These are phyloP conservation scores for Capricornis sumatraensis DNA, from an alignment of 2,113 vertebrate genomes.

Conservation along the genomic window DNA sequence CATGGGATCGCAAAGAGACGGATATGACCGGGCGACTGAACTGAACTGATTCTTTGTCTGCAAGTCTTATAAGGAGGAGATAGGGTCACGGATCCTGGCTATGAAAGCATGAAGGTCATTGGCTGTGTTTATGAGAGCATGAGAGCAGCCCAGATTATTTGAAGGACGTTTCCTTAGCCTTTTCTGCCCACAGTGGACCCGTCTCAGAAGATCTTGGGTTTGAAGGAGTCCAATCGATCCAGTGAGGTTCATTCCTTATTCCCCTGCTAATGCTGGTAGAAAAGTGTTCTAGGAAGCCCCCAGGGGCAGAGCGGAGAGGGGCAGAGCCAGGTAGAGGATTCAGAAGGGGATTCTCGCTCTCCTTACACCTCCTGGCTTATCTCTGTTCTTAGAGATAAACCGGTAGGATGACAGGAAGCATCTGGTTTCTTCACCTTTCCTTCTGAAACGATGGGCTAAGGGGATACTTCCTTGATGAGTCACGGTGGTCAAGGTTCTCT, in stretches of 20 bases:
- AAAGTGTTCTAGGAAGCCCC: background rate
- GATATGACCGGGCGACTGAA: too few species aligned
- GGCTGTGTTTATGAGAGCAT: background rate
- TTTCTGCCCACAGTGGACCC: background rate
- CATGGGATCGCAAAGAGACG: too few species aligned
- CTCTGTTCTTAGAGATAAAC: slow-evolving; percentile 20
- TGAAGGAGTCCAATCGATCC: fast-evolving
- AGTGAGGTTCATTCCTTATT: background rate
- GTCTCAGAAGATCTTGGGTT: background rate
- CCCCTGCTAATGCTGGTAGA: background rate
- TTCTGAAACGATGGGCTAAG: background rate
- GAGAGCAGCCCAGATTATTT: background rate
- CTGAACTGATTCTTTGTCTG: background rate
- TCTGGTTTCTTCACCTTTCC: slow-evolving; percentile 15
- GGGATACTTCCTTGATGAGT: background rate
- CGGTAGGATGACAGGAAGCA: background rate
- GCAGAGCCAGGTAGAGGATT: background rate
- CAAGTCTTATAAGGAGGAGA: background rate
- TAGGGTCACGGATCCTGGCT: background rate
- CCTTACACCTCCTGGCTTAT: background rate
- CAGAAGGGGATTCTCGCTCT: background rate
- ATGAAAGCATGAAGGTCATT: background rate
- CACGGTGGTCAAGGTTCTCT: slow-evolving; percentile 23
- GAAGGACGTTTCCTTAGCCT: background rate
- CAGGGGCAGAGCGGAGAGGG: background rate